Percentiles rank a stretch among this genome's conserved stretches.
phyloP scores from a whole-genome alignment of 2,113 vertebrate species.

The Calypte anna region DNA sequence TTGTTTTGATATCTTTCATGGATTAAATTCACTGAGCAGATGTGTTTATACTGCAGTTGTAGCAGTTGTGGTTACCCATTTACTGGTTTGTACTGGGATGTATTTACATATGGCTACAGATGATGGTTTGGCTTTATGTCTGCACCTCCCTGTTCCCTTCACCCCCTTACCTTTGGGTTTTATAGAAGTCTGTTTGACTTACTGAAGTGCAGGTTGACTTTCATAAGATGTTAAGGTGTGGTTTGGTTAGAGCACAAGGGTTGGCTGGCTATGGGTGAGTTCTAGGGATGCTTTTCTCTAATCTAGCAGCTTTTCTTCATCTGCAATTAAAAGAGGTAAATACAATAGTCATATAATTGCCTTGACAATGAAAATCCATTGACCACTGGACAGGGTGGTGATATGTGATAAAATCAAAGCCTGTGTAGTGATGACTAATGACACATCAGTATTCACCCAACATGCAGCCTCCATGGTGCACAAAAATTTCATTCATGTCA shows the following conservation, averaged over 20 bases:
- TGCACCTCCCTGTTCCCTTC: not conserved
- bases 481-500: not conserved
- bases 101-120: not conserved
- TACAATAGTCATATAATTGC: not conserved
- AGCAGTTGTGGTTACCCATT: not conserved
- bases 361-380: not conserved
- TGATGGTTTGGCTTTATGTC: not conserved
- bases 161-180: not conserved
- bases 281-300: not conserved
- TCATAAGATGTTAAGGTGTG: not conserved
- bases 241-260: not conserved
- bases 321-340: not conserved
- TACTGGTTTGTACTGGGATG: not conserved
- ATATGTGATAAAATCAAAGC: not conserved
- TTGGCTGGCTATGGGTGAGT: not conserved
- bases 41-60: not conserved
- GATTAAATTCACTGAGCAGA: not conserved
- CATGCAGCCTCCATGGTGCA: not conserved
- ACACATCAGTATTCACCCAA: not conserved
- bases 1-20: not conserved
- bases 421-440: not conserved
- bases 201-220: not conserved
- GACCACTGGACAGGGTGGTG: not conserved
- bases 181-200: not conserved
- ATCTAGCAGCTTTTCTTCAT: not conserved